Conservation (phyloP, 2,797 vertebrate genomes). For the Epinephelus coioides region DNA sequence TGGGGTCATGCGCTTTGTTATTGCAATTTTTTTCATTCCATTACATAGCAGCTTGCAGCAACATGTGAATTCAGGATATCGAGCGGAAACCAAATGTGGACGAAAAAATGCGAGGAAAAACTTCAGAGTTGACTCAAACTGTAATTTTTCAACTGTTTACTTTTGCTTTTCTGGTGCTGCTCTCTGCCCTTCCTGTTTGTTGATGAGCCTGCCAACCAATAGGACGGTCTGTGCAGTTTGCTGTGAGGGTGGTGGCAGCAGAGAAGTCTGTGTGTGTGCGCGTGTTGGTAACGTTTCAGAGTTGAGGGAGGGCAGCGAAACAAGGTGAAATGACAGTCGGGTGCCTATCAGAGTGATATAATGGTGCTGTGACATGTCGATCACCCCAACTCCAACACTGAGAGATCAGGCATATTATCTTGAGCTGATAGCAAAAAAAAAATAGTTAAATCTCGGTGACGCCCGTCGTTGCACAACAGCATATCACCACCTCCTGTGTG, state of each 20-base stretch:
- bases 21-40: conserved; percentile 46
- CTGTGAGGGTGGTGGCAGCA: neutral
- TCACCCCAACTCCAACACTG: neutral
- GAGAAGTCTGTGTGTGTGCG: conserved; percentile 21
- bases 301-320: neutral
- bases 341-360: conserved; percentile 33
- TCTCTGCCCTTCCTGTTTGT: conserved; percentile 38
- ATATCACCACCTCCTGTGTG: too few relatives aligned
- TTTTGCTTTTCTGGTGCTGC: conserved; percentile 27
- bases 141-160: conserved; percentile 6
- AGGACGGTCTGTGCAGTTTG: conserved; percentile 11
- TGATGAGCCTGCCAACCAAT: conserved; percentile 18
- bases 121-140: conserved; percentile 29
- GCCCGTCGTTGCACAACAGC: too few relatives aligned
- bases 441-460: too few relatives aligned
- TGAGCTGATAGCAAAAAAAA: conserved; percentile 36
- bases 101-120: conserved; percentile 14
- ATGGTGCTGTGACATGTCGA: conserved; percentile 27
- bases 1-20: conserved; percentile 54
- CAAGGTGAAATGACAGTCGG: conserved; percentile 21
- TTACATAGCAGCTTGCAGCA: conserved; percentile 56
- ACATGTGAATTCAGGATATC: conserved; percentile 41
- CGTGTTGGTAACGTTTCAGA: conserved; percentile 12
- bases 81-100: conserved; percentile 43
- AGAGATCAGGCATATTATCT: conserved; percentile 48